Evolutionary conservation across 2,888 invertebrate species (phyloP), one percentile per base, ranked within the genome.

Genomic region (Epinotia ramella): DNA sequence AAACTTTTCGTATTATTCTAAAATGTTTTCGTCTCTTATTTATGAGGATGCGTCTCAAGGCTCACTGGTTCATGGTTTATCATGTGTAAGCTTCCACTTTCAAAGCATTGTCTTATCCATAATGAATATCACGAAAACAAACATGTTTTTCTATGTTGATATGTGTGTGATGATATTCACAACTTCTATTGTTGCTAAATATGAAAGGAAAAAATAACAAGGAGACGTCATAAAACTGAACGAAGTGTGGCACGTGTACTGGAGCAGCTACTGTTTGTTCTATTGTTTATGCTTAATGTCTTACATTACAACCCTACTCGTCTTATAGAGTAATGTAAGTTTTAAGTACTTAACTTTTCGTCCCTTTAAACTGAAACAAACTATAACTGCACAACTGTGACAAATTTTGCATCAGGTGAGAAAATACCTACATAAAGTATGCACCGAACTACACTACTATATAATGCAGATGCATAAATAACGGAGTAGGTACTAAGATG

Each of bases 1-100:
- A 44, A 63, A 56, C 53, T 62, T 64, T 56, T 40, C 13, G 59
- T 57, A 73, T 28, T 73, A 59, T 73, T 59, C n/a, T 24, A 16
- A n/a, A 11, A 20, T 73, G 28, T 65, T 59, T 56, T 63, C 20
- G 24, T 24, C 44, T 53, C 13, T 13, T 9, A 24, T 44, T 11
- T 11, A 11, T 57, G 18, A 56, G 18, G n/a, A 56, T 16, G 11
- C 57, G 11, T 57, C 57, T 57, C 20, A 18, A 11, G 20, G 49
- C 49, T 49, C 46, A 49, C 13, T 13, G 13, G 12, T 12, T 46
- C 46, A 44, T 44, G 44, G 12, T 57, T 57, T 18, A 57, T 57
- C n/a, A 11, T 20, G 7, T 57, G 20, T 57, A 0, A 18, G 9
- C n/a, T n/a, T 20, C 2, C 16, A 2, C 44, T 4, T 49, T 49